These are phyloP conservation scores for Alexandromys fortis DNA, from an alignment of 2,113 vertebrate genomes.

Conservation along the genomic window DNA sequence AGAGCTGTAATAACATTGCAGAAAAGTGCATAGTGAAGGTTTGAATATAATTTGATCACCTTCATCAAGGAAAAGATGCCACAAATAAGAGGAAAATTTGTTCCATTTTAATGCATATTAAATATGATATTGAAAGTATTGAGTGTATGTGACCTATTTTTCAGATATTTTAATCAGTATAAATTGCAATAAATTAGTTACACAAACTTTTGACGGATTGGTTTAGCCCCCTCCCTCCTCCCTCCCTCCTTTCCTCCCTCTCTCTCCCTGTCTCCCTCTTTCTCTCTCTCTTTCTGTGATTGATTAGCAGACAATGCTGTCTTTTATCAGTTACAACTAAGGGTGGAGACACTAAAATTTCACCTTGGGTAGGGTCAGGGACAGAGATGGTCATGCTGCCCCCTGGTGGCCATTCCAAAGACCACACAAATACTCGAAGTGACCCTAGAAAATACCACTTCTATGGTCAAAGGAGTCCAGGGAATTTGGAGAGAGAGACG, in stretches of 20 bases:
- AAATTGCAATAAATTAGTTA: not conserved
- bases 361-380: not conserved
- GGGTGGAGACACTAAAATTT: not conserved
- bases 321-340: not conserved
- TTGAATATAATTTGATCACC: not conserved
- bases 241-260: too few species aligned
- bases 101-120: not conserved
- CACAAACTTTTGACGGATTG: not conserved
- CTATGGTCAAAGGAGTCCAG: too few species aligned
- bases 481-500: too few species aligned
- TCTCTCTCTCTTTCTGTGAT: not conserved
- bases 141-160: not conserved
- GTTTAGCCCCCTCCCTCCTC: too few species aligned
- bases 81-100: not conserved
- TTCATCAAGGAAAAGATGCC: not conserved
- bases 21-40: not conserved
- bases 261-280: rapidly evolving
- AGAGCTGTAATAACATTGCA: not conserved
- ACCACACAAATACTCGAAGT: not conserved
- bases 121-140: not conserved
- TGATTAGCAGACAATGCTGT: not conserved
- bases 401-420: conserved; percentile 62
- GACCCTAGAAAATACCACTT: not conserved
- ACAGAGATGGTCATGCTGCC: not conserved
- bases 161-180: not conserved